Conservation (phyloP, 2,888 invertebrate genomes). For the Elmis aenea region DNA sequence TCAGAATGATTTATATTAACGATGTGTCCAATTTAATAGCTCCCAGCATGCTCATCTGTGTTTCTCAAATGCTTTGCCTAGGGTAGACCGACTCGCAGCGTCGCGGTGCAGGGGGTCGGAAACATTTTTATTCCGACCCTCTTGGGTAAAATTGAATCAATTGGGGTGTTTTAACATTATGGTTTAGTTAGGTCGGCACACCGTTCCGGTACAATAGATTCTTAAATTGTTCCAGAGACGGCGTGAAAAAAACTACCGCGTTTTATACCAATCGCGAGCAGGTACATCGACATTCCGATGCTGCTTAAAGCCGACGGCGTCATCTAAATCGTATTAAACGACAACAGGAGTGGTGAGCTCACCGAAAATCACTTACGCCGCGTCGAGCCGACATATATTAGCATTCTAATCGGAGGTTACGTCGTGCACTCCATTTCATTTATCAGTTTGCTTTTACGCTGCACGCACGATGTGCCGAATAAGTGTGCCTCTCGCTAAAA, state of each 20-base stretch:
- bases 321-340: slow-evolving; percentile 25
- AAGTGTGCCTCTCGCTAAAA: slow-evolving; percentile 6
- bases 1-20: slow-evolving; percentile 45
- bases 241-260: slow-evolving; percentile 20
- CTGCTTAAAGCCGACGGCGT: slow-evolving; percentile 22
- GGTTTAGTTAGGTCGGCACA: slow-evolving; percentile 31
- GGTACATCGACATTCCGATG: slow-evolving; percentile 20
- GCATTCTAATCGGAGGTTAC: slow-evolving; percentile 33
- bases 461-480: slow-evolving; percentile 3
- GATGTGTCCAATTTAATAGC: slow-evolving; percentile 45
- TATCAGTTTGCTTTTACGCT: slow-evolving; percentile 21
- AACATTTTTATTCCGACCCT: slow-evolving; percentile 42
- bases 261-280: slow-evolving; percentile 19
- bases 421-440: no score
- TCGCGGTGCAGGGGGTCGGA: slow-evolving; percentile 27
- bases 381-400: slow-evolving; percentile 35
- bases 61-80: slow-evolving; percentile 43
- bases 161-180: slow-evolving; percentile 41
- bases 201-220: slow-evolving; percentile 23
- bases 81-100: slow-evolving; percentile 31
- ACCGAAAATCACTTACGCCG: slow-evolving; percentile 35
- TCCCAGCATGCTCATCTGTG: slow-evolving; percentile 46
- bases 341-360: slow-evolving; percentile 20
- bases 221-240: slow-evolving; percentile 17
- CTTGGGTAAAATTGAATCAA: slow-evolving; percentile 44